Conservation (phyloP, 2,797 vertebrate genomes). For the Hafferia zeledoni region DNA sequence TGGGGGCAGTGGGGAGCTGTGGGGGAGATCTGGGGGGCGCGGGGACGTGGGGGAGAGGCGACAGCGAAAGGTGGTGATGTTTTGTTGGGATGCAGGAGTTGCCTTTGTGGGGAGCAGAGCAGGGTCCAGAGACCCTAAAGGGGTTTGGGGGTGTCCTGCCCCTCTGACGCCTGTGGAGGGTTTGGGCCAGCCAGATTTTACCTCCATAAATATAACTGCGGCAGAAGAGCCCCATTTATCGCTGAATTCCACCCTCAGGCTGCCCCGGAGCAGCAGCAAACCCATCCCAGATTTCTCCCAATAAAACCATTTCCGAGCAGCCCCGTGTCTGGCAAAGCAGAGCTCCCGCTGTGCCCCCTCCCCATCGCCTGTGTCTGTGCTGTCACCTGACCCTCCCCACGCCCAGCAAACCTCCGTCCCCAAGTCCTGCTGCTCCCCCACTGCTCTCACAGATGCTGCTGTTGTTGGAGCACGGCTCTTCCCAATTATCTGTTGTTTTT, state of each 20-base stretch:
- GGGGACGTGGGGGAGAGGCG: not conserved
- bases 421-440: not conserved
- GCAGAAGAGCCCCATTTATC: not conserved
- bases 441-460: not conserved
- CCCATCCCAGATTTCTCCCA: not conserved
- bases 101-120: not conserved
- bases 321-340: not conserved
- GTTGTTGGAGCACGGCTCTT: not conserved
- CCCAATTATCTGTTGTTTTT: not conserved
- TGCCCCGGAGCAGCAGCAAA: not conserved
- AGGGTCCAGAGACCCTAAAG: rapidly evolving
- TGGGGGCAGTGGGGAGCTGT: not conserved
- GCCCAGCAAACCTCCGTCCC: not conserved
- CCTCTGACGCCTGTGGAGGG: rapidly evolving
- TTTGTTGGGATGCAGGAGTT: not conserved
- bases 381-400: not conserved
- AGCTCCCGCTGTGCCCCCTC: not conserved
- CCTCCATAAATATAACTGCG: not conserved
- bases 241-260: not conserved
- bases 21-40: not conserved
- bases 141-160: not conserved
- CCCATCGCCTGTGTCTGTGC: not conserved
- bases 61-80: not conserved
- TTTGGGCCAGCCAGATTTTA: not conserved
- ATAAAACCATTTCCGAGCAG: not conserved